phyloP scores from a whole-genome alignment of 2,888 invertebrate genomes.

The Agrilus biguttatus region DNA sequence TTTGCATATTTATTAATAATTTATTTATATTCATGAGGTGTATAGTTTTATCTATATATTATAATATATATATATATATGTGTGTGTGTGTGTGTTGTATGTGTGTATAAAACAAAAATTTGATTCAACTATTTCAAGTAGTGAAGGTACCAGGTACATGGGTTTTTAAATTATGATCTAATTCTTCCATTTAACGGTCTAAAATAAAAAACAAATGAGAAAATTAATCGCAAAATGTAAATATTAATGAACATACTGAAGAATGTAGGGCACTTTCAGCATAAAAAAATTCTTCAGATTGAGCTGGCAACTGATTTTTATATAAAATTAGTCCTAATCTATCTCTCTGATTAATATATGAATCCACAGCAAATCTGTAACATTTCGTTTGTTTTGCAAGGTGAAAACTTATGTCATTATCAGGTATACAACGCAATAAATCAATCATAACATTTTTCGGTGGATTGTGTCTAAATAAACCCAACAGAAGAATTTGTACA shows the following conservation, averaged over 20 bases:
- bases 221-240: slow-evolving; percentile 1
- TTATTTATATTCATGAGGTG: too few species aligned
- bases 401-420: slow-evolving; percentile 39
- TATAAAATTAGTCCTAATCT: slow-evolving; percentile 44
- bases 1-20: too few species aligned
- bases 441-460: slow-evolving; percentile 31
- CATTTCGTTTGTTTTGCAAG: slow-evolving; percentile 50
- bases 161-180: slow-evolving; percentile 5
- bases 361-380: slow-evolving; percentile 50
- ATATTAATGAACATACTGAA: slow-evolving; percentile 10
- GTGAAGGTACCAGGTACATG: not conserved
- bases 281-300: slow-evolving; percentile 57
- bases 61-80: too few species aligned
- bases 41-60: too few species aligned
- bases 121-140: not conserved
- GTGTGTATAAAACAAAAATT: not conserved
- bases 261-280: slow-evolving; percentile 50
- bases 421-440: slow-evolving; percentile 20
- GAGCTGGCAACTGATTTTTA: slow-evolving; percentile 43
- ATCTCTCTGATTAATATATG: slow-evolving; percentile 45
- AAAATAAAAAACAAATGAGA: slow-evolving; percentile 9
- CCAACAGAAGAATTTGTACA: slow-evolving; percentile 20
- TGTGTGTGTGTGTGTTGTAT: too few species aligned
- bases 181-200: slow-evolving; percentile 23
- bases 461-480: slow-evolving; percentile 22